Conservation (phyloP, 2,113 vertebrate species). For the Condylura cristata region DNA sequence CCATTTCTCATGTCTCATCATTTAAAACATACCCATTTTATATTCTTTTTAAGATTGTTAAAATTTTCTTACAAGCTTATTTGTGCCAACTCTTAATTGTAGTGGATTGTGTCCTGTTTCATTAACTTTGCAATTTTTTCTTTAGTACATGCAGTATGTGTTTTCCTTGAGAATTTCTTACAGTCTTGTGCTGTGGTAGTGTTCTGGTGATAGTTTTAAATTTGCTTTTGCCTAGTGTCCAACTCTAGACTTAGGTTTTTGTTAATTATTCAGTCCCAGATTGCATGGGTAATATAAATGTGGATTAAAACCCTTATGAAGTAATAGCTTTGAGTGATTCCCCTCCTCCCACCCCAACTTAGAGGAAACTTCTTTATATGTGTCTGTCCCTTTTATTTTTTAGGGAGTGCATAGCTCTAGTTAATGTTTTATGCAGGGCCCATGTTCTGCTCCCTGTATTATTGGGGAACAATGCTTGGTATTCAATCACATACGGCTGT, state of each 20-base stretch:
- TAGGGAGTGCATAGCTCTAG: background rate
- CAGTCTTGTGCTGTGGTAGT: background rate
- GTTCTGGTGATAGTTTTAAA: background rate
- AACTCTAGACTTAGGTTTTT: background rate
- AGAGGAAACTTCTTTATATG: background rate
- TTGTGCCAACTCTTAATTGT: background rate
- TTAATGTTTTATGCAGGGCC: background rate
- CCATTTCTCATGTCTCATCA: background rate
- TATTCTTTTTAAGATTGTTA: conserved; percentile 36
- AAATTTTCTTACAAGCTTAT: background rate
- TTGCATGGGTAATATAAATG: background rate
- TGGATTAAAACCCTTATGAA: background rate
- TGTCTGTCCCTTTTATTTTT: background rate
- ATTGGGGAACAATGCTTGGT: background rate
- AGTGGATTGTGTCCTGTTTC: background rate
- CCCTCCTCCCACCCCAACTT: background rate
- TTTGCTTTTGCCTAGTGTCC: conserved; percentile 15
- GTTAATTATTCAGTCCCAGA: background rate
- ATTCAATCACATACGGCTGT: background rate
- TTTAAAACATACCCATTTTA: conserved; percentile 17
- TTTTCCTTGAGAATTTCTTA: conserved; percentile 29
- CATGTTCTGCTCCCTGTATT: background rate
- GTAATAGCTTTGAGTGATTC: background rate
- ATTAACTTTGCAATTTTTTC: background rate
- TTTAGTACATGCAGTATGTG: background rate